These are phyloP conservation scores for Panagrolaimus sp. DNA, from an alignment of 1,140 invertebrate species.

Conservation along the genomic window DNA sequence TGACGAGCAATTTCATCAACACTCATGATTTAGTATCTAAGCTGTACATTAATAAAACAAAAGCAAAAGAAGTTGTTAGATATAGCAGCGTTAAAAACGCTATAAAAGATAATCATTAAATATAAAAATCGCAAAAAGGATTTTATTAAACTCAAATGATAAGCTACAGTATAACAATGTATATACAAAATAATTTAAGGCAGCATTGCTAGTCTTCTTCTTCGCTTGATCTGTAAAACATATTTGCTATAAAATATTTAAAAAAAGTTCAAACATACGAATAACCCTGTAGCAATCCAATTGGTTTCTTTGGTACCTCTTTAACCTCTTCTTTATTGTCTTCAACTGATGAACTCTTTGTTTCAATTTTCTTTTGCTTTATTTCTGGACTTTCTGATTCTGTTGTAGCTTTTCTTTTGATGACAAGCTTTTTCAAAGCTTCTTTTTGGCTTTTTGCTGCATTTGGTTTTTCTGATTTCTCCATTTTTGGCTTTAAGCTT, in stretches of 20 bases:
- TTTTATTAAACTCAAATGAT: too few species aligned
- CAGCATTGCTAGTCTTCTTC: too few species aligned
- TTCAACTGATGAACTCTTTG: not conserved
- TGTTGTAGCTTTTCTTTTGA: not conserved
- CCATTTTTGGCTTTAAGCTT: not conserved
- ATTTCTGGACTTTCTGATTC: not conserved
- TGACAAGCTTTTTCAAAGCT: slow-evolving; percentile 5
- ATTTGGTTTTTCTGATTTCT: not conserved
- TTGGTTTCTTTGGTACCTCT: not conserved
- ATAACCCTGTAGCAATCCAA: not conserved
- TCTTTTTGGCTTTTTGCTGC: not conserved
- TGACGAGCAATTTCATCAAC: slow-evolving; percentile 60
- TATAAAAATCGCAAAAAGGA: not conserved
- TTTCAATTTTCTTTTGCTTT: not conserved
- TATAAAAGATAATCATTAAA: not conserved
- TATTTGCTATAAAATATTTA: too few species aligned
- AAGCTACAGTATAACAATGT: too few species aligned
- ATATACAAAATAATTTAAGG: too few species aligned
- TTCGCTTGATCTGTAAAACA: too few species aligned
- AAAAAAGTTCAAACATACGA: too few species aligned
- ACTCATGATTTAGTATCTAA: slow-evolving; percentile 27
- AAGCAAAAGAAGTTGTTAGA: not conserved
- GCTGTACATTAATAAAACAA: not conserved
- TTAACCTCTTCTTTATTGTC: not conserved
- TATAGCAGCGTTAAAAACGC: not conserved